Percentiles rank a stretch among this genome's conserved stretches.
Conservation (phyloP, 2,888 invertebrate genomes). For the Parnassius orleans region DNA sequence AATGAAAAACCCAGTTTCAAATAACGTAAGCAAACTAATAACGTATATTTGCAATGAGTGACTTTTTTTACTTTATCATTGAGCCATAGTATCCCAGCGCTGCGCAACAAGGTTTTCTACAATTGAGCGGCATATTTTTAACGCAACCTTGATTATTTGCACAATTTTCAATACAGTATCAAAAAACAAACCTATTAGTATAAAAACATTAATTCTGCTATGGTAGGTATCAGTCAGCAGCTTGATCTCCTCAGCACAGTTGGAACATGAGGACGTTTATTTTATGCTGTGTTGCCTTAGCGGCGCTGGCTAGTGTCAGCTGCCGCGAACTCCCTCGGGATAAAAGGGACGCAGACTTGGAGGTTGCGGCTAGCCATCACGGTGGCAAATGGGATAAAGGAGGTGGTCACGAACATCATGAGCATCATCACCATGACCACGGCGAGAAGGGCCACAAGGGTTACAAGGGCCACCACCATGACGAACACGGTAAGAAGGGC, state of each 20-base stretch:
- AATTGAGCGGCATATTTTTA: constrained; percentile 44
- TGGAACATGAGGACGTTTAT: constrained; percentile 64
- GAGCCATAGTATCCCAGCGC: constrained; percentile 56
- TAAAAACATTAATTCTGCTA: constrained; percentile 61
- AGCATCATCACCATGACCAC: constrained; percentile 83
- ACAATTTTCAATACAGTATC: constrained; percentile 70
- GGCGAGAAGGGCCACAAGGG: constrained; percentile 88
- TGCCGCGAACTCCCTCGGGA: constrained; percentile 75
- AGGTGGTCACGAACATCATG: constrained; percentile 84
- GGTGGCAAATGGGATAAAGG: constrained; percentile 80
- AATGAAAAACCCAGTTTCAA: neutral
- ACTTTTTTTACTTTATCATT: constrained; percentile 34
- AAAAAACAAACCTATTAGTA: constrained; percentile 60
- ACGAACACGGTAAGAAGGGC: constrained; percentile 86
- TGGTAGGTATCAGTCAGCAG: constrained; percentile 61
- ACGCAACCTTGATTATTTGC: constrained; percentile 72
- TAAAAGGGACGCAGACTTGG: constrained; percentile 76
- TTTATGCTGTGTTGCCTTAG: constrained; percentile 65
- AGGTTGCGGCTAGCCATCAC: constrained; percentile 72
- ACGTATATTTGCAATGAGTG: constrained; percentile 13
- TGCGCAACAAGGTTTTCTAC: constrained; percentile 59
- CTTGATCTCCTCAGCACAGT: constrained; percentile 52
- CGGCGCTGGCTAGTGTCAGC: constrained; percentile 77
- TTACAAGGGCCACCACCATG: constrained; percentile 84
- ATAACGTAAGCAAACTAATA: neutral